Base-by-base conservation (phyloP, 2,797 vertebrate genomes). In the Chelonia mydas region DNA sequence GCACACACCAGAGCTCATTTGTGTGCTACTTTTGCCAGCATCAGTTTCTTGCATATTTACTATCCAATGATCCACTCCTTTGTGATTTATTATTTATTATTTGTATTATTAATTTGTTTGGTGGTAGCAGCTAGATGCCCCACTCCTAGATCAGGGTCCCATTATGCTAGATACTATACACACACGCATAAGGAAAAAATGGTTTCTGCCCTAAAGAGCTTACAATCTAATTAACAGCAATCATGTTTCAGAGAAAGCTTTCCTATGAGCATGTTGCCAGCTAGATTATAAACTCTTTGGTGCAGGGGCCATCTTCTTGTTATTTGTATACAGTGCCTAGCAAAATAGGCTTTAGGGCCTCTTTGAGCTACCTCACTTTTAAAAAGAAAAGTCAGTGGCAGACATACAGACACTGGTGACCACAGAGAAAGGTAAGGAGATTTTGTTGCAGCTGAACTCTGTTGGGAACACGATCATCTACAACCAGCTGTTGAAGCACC, bases 341-440 rank as follows among this genome's bases (percentile, higher is more conserved):
- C 41, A 78, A 16, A 61, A n/a, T 45, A 88, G 6, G 19, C 33
- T 5, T 76, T 49, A 61, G 27, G n/a, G 74, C 95, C 13, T 17
- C 76, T 90, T 92, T 89, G 25, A 68, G 88, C 25, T 51, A 7
- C 78, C 37, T 90, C 77, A 45, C 33, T 81, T 65, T 33, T 33
- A 78, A 83, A 96, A 91, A 84, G 80, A 88, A 76, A 49, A 15
- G 4, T n/a, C 49, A 5, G 15, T 12, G 33, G n/a, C 74, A 83
- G 51, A 51, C 61, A 45, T 6, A 65, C 76, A 57, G 3, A 68
- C 25, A 76, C 1, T 17, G 61, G 0, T 78, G 80, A 89, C 82
- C 31, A 1, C 86, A 25, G 23, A 81, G 51, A 91, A 90, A n/a
- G 21, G 16, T 51, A 81, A 79, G 84, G 80, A 83, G 51, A 87